Percentiles rank a stretch among this genome's conserved stretches.
These are phyloP conservation scores for Sinella curviseta DNA, from an alignment of 1,140 invertebrate genomes.

Conservation along the genomic window DNA sequence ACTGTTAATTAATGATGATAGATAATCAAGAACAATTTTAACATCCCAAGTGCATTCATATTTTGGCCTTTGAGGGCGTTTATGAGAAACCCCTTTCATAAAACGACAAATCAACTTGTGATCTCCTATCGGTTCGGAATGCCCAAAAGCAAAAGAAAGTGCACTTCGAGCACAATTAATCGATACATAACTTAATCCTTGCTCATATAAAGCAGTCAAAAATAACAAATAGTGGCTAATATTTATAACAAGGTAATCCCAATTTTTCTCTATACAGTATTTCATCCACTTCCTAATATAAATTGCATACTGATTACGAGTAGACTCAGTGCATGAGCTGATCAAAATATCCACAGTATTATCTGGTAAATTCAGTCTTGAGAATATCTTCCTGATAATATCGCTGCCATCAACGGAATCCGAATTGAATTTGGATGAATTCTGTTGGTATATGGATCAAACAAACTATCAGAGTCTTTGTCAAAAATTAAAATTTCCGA, in stretches of 20 bases:
- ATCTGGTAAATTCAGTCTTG: background rate
- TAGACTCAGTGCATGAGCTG: background rate
- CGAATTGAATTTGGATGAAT: background rate
- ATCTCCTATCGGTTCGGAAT: background rate
- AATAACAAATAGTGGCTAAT: constrained; percentile 1
- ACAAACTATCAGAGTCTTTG: background rate
- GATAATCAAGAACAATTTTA: background rate
- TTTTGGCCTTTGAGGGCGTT: background rate
- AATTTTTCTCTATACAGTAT: background rate
- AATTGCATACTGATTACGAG: background rate
- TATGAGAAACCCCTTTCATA: constrained; percentile 10
- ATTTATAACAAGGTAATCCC: background rate
- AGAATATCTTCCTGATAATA: constrained; percentile 4
- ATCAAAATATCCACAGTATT: background rate
- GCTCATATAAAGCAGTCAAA: background rate
- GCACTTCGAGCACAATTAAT: constrained; percentile 22
- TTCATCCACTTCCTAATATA: background rate
- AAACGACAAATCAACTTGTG: background rate
- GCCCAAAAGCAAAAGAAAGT: background rate
- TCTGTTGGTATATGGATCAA: background rate
- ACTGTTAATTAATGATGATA: background rate
- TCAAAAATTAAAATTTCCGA: background rate
- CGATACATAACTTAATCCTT: constrained; percentile 18
- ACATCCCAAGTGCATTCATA: background rate
- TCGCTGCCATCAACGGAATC: background rate